Evolutionary conservation across 2,113 vertebrate genomes (phyloP).

Genomic region (Psophia crepitans): DNA sequence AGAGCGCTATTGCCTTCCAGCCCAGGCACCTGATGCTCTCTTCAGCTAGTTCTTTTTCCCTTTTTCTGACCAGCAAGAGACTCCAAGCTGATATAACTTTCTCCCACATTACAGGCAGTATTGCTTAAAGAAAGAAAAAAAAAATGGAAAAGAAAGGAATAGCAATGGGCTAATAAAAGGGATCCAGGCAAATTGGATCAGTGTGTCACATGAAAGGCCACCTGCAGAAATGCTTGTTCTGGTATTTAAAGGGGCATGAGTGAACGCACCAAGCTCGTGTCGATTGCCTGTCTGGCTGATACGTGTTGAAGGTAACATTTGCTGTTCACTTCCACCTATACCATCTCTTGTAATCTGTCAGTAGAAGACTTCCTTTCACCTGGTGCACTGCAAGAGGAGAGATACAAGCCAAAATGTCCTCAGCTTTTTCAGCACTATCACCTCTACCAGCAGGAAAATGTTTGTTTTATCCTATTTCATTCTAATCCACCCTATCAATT

Average conservation of each 20-base stretch:
- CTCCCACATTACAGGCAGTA: neutral
- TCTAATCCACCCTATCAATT: neutral
- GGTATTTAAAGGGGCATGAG: neutral
- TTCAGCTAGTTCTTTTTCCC: neutral
- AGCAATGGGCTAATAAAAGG: neutral
- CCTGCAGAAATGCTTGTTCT: neutral
- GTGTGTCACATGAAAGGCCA: neutral
- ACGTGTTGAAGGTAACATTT: neutral
- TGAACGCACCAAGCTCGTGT: neutral
- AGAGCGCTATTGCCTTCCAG: neutral
- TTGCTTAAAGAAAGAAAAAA: too few relatives aligned
- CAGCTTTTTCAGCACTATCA: neutral
- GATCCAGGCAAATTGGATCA: neutral
- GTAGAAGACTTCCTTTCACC: neutral
- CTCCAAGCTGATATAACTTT: neutral
- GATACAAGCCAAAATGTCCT: neutral
- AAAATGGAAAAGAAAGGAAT: neutral
- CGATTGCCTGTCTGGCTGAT: neutral
- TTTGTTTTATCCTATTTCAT: neutral
- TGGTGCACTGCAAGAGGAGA: neutral
- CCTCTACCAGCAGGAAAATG: neutral
- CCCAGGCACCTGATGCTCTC: neutral
- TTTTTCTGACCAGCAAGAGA: neutral
- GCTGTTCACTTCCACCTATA: neutral
- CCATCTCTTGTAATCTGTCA: neutral